These are phyloP conservation scores for Phylloscopus trochiloides DNA, from an alignment of 2,113 vertebrate genomes.

Conservation along the genomic window DNA sequence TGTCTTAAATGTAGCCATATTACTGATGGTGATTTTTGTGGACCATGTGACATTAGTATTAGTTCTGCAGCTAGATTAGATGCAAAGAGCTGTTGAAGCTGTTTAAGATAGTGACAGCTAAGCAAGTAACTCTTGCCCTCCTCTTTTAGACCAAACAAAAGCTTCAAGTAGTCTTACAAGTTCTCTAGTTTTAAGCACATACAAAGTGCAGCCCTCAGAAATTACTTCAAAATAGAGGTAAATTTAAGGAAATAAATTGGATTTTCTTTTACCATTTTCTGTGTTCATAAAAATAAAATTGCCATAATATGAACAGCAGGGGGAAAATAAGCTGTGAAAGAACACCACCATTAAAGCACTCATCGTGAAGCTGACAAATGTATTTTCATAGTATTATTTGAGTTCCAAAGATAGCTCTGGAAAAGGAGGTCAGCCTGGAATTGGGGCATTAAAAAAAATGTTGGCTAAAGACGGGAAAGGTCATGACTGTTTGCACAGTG, in stretches of 20 bases:
- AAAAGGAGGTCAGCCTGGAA: constrained; percentile 60
- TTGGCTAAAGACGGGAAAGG: constrained; percentile 57
- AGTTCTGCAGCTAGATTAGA: neutral
- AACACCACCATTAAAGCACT: constrained; percentile 4
- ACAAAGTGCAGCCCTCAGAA: neutral
- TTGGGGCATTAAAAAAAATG: constrained; percentile 39
- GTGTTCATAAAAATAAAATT: constrained; percentile 7
- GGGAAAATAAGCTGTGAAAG: constrained; percentile 16
- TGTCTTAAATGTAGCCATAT: neutral
- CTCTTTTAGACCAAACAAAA: constrained; percentile 15
- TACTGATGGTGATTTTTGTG: neutral
- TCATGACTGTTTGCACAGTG: constrained; percentile 58
- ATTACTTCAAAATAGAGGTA: neutral
- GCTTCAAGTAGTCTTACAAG: neutral
- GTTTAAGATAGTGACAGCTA: neutral
- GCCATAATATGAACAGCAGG: neutral
- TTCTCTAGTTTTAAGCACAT: neutral
- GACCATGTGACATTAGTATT: neutral
- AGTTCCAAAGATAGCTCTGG: constrained; percentile 40
- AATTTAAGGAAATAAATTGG: constrained; percentile 9
- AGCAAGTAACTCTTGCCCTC: neutral
- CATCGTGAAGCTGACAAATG: constrained; percentile 16
- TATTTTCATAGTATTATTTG: constrained; percentile 42
- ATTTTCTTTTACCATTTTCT: constrained; percentile 19
- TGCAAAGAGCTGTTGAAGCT: neutral